A percentile compares a stretch with the other conserved stretches of the same genome.
These are phyloP conservation scores for Patella pellucida DNA, from an alignment of 2,888 invertebrate genomes.

Conservation along the genomic window DNA sequence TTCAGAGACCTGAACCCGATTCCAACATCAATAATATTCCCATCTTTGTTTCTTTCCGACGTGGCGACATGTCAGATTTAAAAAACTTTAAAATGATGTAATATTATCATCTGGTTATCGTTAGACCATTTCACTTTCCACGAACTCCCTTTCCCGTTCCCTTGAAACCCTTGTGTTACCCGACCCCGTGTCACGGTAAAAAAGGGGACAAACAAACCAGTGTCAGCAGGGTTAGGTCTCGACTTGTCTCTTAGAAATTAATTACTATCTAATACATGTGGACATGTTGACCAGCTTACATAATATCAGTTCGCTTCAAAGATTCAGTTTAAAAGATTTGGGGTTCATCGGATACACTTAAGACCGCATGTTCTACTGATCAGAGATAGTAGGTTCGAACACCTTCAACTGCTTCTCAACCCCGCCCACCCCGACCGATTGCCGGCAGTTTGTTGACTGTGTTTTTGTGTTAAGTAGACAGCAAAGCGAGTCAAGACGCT, in stretches of 20 bases:
- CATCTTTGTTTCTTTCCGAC: too few species aligned
- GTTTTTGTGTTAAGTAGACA: slow-evolving; percentile 29
- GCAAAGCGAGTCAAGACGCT: slow-evolving; percentile 10
- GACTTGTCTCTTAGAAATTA: not conserved
- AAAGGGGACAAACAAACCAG: not conserved
- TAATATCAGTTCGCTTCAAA: not conserved
- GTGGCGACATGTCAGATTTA: too few species aligned
- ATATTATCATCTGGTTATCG: too few species aligned
- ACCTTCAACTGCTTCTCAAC: not conserved
- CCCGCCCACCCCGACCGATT: slow-evolving; percentile 22
- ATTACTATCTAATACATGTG: not conserved
- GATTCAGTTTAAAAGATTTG: not conserved
- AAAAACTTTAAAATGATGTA: too few species aligned
- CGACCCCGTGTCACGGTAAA: slow-evolving; percentile 8
- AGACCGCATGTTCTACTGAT: not conserved
- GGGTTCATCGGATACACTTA: not conserved
- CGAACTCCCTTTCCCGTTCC: not conserved
- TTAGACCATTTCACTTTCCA: too few species aligned
- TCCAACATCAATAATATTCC: too few species aligned
- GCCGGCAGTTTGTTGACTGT: slow-evolving; percentile 26
- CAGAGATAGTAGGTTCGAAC: not conserved
- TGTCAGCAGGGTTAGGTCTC: slow-evolving; percentile 3
- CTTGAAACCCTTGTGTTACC: not conserved
- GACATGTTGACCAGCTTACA: not conserved
- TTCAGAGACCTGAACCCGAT: too few species aligned